phyloP scores from a whole-genome alignment of 2,888 invertebrate species.

The Saturnia japonica region DNA sequence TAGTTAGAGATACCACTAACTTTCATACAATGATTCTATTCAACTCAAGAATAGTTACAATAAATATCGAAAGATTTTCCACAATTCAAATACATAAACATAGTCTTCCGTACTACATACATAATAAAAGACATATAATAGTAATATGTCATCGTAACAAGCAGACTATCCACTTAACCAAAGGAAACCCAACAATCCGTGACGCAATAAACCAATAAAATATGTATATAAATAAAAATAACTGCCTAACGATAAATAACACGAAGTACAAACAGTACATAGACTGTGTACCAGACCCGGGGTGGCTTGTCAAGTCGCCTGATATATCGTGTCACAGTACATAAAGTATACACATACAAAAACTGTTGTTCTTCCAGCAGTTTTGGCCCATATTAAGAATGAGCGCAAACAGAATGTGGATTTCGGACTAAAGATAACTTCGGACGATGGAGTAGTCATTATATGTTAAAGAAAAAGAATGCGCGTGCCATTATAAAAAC shows the following conservation, averaged over 20 bases:
- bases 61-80: not conserved
- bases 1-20: no score
- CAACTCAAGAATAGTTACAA: not conserved
- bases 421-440: slow-evolving; percentile 54
- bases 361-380: slow-evolving; percentile 81
- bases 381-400: slow-evolving; percentile 82
- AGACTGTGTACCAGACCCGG: slow-evolving; percentile 73
- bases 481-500: not conserved
- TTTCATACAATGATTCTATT: not conserved
- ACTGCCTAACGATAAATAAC: slow-evolving; percentile 67
- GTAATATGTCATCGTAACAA: slow-evolving; percentile 13
- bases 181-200: slow-evolving; percentile 60
- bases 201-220: slow-evolving; percentile 76
- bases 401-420: slow-evolving; percentile 80
- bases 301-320: slow-evolving; percentile 64
- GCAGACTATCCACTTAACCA: slow-evolving; percentile 21
- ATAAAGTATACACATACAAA: slow-evolving; percentile 80
- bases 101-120: not conserved
- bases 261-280: slow-evolving; percentile 52
- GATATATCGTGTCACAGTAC: slow-evolving; percentile 80
- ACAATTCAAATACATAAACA: not conserved
- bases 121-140: not conserved
- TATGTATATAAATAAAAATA: slow-evolving; percentile 74
- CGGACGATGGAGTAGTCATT: slow-evolving; percentile 49
- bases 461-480: slow-evolving; percentile 15